These are phyloP conservation scores for Holocentrus rufus DNA, from an alignment of 2,797 vertebrate genomes.

Conservation along the genomic window DNA sequence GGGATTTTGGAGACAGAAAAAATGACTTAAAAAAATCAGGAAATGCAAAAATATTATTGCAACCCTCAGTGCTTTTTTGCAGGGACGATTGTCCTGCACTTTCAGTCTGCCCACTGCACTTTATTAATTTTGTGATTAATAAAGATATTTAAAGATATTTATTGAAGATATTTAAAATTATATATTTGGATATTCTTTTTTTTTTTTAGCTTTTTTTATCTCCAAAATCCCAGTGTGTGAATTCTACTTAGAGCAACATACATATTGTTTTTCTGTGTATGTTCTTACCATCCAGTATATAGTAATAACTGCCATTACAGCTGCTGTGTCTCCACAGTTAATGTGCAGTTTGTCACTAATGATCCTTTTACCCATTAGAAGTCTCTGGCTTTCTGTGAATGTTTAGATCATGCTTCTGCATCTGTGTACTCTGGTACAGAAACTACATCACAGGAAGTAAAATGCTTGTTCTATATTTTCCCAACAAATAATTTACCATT, in stretches of 20 bases:
- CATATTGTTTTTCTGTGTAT: not conserved
- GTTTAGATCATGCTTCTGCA: constrained; percentile 32
- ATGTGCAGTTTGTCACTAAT: not conserved
- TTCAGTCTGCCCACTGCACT: too few relatives aligned
- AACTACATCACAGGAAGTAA: constrained; percentile 22
- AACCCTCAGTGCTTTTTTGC: too few relatives aligned
- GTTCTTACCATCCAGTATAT: constrained; percentile 6
- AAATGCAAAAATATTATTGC: too few relatives aligned
- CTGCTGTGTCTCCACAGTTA: not conserved
- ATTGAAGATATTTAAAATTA: too few relatives aligned
- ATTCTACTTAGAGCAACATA: too few relatives aligned
- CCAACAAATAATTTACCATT: constrained; percentile 16
- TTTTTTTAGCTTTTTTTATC: too few relatives aligned
- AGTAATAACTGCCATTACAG: constrained; percentile 15
- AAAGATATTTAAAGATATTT: too few relatives aligned
- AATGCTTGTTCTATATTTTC: constrained; percentile 15
- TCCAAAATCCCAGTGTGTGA: too few relatives aligned
- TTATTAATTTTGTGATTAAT: too few relatives aligned
- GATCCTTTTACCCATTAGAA: constrained; percentile 7
- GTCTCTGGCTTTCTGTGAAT: constrained; percentile 6
- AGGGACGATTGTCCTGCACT: too few relatives aligned
- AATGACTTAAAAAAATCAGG: not conserved
- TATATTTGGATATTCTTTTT: too few relatives aligned
- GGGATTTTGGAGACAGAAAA: too few relatives aligned
- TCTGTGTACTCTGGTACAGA: constrained; percentile 25